phyloP scores from a whole-genome alignment of 92 coral and sea anemone species.

The Epizoanthus stellaris region DNA sequence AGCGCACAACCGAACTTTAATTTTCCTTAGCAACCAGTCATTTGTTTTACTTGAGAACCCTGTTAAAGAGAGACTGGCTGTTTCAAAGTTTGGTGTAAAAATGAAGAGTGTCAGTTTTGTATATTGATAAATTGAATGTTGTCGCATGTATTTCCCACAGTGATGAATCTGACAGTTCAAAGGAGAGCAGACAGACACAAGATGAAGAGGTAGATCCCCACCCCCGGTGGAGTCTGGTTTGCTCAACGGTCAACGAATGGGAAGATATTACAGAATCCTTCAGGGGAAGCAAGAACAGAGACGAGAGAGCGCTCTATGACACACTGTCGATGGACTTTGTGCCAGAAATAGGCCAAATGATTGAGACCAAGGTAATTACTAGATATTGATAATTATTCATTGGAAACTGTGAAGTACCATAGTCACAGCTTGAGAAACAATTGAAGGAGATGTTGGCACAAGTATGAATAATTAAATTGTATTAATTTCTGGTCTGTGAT shows the following conservation, averaged over 20 bases:
- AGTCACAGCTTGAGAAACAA: no score
- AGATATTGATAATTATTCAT: neutral
- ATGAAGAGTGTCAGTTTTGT: neutral
- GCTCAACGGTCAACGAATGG: conserved; percentile 91
- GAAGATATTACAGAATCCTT: conserved; percentile 88
- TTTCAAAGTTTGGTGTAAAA: no score
- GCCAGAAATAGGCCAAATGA: conserved; percentile 95
- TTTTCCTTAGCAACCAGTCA: no score
- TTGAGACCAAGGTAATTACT: conserved; percentile 88
- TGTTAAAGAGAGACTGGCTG: no score
- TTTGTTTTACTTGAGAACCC: no score
- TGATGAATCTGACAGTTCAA: conserved; percentile 54
- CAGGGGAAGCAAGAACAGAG: conserved; percentile 83
- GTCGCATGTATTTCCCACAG: conserved; percentile 11
- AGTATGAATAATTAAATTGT: no score
- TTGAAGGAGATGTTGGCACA: no score
- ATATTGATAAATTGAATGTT: neutral
- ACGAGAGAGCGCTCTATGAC: conserved; percentile 91
- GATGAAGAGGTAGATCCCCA: conserved; percentile 47
- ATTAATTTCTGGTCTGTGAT: no score
- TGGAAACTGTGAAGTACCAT: no score
- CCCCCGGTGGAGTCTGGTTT: conserved; percentile 81
- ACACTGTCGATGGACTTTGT: conserved; percentile 95
- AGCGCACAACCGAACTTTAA: no score
- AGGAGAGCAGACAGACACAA: conserved; percentile 47